These are phyloP conservation scores for Aspiorhynchus laticeps DNA, from an alignment of 2,113 vertebrate genomes.

Conservation along the genomic window DNA sequence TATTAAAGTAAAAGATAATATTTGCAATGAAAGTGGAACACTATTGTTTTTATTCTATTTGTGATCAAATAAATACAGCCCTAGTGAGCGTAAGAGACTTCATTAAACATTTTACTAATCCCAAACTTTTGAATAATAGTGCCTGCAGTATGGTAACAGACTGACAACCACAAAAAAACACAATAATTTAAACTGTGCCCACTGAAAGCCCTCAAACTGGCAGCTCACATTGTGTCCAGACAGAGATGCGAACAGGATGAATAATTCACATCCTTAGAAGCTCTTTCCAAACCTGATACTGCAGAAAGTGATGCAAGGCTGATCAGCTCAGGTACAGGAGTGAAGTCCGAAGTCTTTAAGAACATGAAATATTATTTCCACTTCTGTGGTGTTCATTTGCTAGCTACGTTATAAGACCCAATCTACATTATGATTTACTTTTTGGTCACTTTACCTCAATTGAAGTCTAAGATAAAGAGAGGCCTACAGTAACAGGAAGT, in stretches of 20 bases:
- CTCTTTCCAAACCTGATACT: slow-evolving; percentile 46
- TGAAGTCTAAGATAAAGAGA: background rate
- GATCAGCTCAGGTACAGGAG: background rate
- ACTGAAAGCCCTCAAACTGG: background rate
- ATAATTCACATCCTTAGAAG: slow-evolving; percentile 47
- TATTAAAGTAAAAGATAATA: no score
- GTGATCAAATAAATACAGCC: no score
- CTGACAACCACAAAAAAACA: no score
- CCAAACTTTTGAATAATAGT: no score
- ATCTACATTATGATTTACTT: background rate
- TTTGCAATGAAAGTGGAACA: no score
- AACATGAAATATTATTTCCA: background rate
- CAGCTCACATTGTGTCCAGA: background rate
- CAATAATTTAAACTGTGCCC: background rate
- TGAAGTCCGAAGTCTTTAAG: background rate
- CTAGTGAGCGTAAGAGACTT: no score
- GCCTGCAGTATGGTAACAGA: no score
- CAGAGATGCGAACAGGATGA: slow-evolving; percentile 33
- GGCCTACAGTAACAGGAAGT: background rate
- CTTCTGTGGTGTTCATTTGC: background rate
- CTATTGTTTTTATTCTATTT: no score
- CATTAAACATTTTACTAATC: no score
- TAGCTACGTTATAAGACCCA: background rate
- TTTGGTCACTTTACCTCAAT: background rate
- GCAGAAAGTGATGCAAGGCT: slow-evolving; percentile 2